Evolutionary conservation across 2,113 vertebrate species (phyloP), one percentile per base, ranked within the genome.

Genomic region (Clupea harengus): DNA sequence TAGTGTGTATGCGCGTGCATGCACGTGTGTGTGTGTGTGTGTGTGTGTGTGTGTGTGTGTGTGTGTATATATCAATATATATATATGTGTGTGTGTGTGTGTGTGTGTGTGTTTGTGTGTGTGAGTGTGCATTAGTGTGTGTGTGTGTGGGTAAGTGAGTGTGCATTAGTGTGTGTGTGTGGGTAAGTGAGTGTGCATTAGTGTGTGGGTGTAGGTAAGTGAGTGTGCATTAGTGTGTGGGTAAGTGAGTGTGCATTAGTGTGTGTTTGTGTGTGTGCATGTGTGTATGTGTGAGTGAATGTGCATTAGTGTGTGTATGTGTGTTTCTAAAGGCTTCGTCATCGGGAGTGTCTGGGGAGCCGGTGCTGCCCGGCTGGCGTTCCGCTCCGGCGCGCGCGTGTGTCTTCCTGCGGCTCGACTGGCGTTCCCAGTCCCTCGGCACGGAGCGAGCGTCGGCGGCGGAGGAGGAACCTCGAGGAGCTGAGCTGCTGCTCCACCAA

Each of bases 371-470:
- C 60, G 32, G 10, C 3, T 6, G 17, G 6, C 32, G 32, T n/a
- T 8, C 52, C 49, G 25, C 67, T 52, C 50, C 50, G 50, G 10
- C 2, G 50, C 13, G 5, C 13, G 50, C 11, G 13, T 15, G 2
- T 9, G 11, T 83, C 72, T 44, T 80, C 22, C 20, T 54, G 13
- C 50, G 50, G 50, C 17, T 18, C 13, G n/a, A 18, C 44, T 86
- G 82, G 45, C 67, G 83, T 82, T 46, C 52, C 49, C 82, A 46
- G 54, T 85, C 83, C 86, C 81, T 39, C 52, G 83, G 17, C 46
- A 20, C 22, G 20, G 39, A 46, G 39, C 28, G n/a, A 82, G 18
- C 39, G 47, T 49, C 52, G 15, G 17, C 15, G 17, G 50, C 50
- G 17, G 50, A 52, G 50, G 15, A 54, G 52, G 52, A 81, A 39